Base-by-base conservation (phyloP, 2,113 vertebrate species). In the Clarias gariepinus region DNA sequence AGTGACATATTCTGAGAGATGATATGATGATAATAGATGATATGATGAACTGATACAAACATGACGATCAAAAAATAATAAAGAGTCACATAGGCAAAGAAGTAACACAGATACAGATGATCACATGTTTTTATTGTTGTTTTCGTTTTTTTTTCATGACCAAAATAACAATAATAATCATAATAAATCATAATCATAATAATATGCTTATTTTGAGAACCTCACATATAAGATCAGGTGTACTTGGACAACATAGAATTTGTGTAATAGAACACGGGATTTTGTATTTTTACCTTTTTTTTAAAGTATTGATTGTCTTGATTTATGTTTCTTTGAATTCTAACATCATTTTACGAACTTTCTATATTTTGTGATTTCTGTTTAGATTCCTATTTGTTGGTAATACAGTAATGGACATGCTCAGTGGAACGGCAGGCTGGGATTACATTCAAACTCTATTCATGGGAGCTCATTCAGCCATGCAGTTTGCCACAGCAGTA, bases 351-450 rank as follows among this genome's bases (percentile, higher is more conserved):
- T 18, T 73, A 36, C 2, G 16, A 33, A 1, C 16, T 57, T 79
- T 30, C 13, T 4, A 30, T 8, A 57, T 30, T 12, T 64, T 47
- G 2, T 57, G 36, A 47, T 85, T 3, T 64, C 19, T 66, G 15
- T 66, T 9, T 81, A 96, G 95, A 64, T 93, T 95, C 90, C 63
- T 94, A 74, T 30, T 0, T 0, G n/a, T 94, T 0, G 91, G 90
- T 73, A 81, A 90, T 52, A 80, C 90, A 57, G 66, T 92, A 47
- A 5, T 95, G 73, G 91, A 91, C 4, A 47, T 94, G n/a, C 53
- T 92, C 41, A 41, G 89, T 79, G 30, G 36, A 36, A 84, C 93
- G 3, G 92, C 94, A 19, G 91, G 90, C 30, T 86, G 87, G 88
- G 79, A 92, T 1, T 85, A 92, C 47, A 41, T 93, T 68, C 88